These are phyloP conservation scores for Cepaea hortensis DNA, from an alignment of 2,888 invertebrate genomes.

Conservation along the genomic window DNA sequence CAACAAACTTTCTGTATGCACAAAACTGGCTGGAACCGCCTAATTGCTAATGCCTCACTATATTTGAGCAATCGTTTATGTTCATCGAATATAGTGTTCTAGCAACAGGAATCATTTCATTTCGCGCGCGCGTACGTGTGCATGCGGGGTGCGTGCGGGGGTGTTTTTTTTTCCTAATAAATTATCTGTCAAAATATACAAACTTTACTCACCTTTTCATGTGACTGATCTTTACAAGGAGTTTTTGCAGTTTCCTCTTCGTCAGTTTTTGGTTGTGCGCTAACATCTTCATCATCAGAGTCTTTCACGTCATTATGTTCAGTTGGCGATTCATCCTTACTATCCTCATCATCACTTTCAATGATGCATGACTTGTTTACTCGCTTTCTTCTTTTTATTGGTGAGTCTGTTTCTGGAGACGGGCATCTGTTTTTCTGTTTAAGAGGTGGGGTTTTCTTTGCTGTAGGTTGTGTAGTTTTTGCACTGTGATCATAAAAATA, in stretches of 20 bases:
- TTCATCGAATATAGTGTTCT: too few species aligned
- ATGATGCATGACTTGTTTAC: slow-evolving; percentile 60
- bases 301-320: background rate
- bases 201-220: background rate
- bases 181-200: too few species aligned
- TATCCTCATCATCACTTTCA: slow-evolving; percentile 65
- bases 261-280: background rate
- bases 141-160: too few species aligned
- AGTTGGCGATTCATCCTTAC: slow-evolving; percentile 1
- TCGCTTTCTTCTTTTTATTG: slow-evolving; percentile 57
- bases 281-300: background rate
- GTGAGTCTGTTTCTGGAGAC: slow-evolving; percentile 54
- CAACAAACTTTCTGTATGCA: too few species aligned
- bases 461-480: background rate
- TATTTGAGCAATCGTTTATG: too few species aligned
- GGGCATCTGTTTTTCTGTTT: slow-evolving; percentile 59
- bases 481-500: background rate
- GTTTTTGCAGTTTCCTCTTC: background rate
- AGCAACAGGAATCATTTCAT: too few species aligned
- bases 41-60: too few species aligned
- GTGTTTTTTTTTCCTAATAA: too few species aligned
- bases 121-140: too few species aligned
- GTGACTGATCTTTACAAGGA: background rate
- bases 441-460: background rate
- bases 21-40: too few species aligned